Evolutionary conservation across 2,888 invertebrate species (phyloP).

Genomic region (Formica aserva): DNA sequence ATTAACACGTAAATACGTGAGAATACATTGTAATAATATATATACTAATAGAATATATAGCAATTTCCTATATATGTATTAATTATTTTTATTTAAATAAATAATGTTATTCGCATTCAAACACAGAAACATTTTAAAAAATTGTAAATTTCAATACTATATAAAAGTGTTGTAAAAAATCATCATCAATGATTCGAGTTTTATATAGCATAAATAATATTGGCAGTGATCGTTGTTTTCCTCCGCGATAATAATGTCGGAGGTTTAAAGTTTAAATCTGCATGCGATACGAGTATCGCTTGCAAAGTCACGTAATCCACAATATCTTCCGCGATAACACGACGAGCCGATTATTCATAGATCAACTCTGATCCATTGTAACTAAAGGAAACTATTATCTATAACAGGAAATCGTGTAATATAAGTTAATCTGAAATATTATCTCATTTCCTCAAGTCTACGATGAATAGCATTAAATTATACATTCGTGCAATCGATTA

Average conservation of each 20-base stretch:
- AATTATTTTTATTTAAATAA: background rate
- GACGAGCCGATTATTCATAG: constrained; percentile 6
- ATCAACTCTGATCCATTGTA: background rate
- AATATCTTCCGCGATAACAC: background rate
- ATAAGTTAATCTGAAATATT: background rate
- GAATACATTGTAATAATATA: background rate
- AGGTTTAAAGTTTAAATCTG: background rate
- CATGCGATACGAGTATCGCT: background rate
- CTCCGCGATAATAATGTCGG: constrained; percentile 7
- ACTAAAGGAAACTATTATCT: background rate
- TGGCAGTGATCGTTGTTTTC: background rate
- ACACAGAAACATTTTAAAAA: background rate
- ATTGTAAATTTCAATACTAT: background rate
- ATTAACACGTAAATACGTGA: background rate
- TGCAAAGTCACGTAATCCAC: background rate
- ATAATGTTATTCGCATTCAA: background rate
- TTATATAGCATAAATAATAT: background rate
- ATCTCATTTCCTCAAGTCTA: background rate
- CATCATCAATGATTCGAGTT: background rate
- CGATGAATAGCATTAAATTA: background rate
- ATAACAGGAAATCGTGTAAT: background rate
- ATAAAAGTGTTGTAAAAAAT: background rate
- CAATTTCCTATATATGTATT: background rate
- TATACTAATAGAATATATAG: background rate
- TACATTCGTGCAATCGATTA: background rate